Percentiles rank a stretch among this genome's conserved stretches.
These are phyloP conservation scores for Astreopora myriophthalma DNA, from an alignment of 64 coral and sea anemone species.

Conservation along the genomic window DNA sequence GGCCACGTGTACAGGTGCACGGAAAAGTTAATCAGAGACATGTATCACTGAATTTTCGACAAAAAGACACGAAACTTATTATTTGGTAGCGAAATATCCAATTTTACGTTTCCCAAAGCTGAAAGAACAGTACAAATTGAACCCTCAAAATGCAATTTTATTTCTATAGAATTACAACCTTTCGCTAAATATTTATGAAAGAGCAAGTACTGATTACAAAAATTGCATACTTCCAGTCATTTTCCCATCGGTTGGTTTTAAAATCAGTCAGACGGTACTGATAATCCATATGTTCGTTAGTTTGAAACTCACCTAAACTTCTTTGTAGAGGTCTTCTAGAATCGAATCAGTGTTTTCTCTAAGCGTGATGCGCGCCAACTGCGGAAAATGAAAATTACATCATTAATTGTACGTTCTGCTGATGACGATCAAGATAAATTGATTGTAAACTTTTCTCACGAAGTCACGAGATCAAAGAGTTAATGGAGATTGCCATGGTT, in stretches of 20 bases:
- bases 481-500: neutral
- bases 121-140: neutral
- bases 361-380: neutral
- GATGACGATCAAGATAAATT: conserved; percentile 29
- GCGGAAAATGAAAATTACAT: conserved; percentile 18
- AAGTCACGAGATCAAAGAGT: neutral
- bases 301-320: neutral
- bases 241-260: neutral
- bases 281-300: neutral
- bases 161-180: neutral
- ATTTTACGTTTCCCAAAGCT: neutral
- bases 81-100: neutral
- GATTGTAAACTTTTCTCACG: conserved; percentile 22
- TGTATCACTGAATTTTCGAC: neutral
- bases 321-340: neutral
- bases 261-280: neutral
- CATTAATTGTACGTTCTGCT: conserved; percentile 32
- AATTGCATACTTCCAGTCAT: neutral
- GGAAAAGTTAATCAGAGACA: neutral
- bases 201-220: conserved; percentile 22
- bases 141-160: neutral
- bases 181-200: conserved; percentile 57
- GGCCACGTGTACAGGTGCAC: neutral
- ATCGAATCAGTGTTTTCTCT: neutral
- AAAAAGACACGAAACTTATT: neutral